These are phyloP conservation scores for Chondrilla cf. caribensis DNA, from an alignment of 37 sponge, comb jelly and placozoan genomes.

Conservation along the genomic window DNA sequence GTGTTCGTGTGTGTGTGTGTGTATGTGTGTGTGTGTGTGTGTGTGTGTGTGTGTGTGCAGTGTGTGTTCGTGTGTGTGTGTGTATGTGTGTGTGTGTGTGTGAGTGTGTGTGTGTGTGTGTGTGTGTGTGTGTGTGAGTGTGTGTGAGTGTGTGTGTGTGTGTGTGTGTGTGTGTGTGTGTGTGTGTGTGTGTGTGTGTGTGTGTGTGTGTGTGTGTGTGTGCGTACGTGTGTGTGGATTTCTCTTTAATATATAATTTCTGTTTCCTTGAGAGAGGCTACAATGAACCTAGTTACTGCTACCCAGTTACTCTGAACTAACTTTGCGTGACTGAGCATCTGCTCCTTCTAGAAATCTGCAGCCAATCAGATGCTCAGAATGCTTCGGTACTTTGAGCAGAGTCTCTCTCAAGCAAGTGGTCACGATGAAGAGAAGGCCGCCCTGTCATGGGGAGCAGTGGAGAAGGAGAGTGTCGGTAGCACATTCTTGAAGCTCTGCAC, in stretches of 20 bases:
- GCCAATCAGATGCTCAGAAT: constrained; percentile 89
- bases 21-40: constrained; percentile 28
- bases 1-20: constrained; percentile 60
- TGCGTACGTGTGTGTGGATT: not conserved
- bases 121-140: constrained; percentile 25
- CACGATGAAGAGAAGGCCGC: constrained; percentile 74
- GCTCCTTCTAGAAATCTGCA: constrained; percentile 85
- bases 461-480: constrained; percentile 69
- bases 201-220: not conserved
- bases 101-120: constrained; percentile 23
- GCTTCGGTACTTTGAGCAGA: constrained; percentile 91
- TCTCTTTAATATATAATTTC: too few relatives aligned
- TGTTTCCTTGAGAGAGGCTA: too few relatives aligned
- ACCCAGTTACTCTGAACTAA: too few relatives aligned
- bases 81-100: too few relatives aligned
- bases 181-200: not conserved
- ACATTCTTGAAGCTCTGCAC: constrained; percentile 72
- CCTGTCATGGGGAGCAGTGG: constrained; percentile 90
- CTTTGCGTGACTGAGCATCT: too few relatives aligned
- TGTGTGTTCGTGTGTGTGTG: not conserved
- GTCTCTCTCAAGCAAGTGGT: constrained; percentile 68
- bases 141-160: constrained; percentile 7
- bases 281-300: too few relatives aligned
- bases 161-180: too few relatives aligned
- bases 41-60: constrained; percentile 7